Evolutionary conservation across 2,888 invertebrate genomes (phyloP).

Genomic region (Folsomia manolachei): DNA sequence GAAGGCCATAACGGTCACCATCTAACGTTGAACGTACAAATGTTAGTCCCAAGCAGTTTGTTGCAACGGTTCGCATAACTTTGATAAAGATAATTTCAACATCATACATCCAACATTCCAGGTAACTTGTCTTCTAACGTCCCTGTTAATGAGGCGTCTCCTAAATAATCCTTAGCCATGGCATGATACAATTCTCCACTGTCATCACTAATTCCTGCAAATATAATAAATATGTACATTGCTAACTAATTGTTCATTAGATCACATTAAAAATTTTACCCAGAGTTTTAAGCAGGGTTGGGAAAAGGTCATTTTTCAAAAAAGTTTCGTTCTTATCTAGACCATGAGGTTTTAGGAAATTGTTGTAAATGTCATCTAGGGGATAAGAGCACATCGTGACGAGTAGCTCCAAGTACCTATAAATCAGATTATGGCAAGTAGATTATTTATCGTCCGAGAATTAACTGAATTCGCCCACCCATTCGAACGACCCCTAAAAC

Average conservation of each 20-base stretch:
- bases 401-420: constrained; percentile 19
- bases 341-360: constrained; percentile 24
- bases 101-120: constrained; percentile 39
- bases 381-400: constrained; percentile 33
- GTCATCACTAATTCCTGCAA: constrained; percentile 27
- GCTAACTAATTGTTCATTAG: too few relatives aligned
- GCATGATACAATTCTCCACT: constrained; percentile 39
- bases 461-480: too few relatives aligned
- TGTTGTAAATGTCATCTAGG: constrained; percentile 23
- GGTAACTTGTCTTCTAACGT: constrained; percentile 37
- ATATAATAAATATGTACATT: not conserved
- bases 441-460: too few relatives aligned
- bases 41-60: too few relatives aligned
- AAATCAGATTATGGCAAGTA: not conserved
- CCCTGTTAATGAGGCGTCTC: constrained; percentile 25
- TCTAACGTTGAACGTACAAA: constrained; percentile 3
- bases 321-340: constrained; percentile 20
- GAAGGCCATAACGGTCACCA: constrained; percentile 16
- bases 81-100: not conserved
- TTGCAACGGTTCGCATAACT: not conserved
- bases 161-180: constrained; percentile 33
- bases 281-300: constrained; percentile 21
- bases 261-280: constrained; percentile 22
- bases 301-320: constrained; percentile 32
- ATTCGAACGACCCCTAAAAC: too few relatives aligned